Evolutionary conservation across 2,888 invertebrate genomes (phyloP), one percentile per base, ranked within the genome.

Genomic region (Conomelus anceps): DNA sequence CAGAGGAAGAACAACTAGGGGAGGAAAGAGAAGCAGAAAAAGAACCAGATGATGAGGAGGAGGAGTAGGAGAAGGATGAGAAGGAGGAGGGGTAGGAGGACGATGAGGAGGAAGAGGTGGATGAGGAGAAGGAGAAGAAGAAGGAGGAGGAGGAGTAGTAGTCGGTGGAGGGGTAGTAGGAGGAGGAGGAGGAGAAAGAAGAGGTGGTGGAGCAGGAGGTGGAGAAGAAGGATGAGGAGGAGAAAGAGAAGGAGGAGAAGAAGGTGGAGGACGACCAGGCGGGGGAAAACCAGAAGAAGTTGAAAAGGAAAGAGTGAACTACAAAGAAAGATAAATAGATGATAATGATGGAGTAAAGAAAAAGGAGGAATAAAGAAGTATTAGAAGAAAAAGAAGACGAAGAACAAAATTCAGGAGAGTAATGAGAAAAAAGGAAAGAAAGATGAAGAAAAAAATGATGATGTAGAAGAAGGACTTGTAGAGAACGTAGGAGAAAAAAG

Each of bases 171-270:
- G n/a, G n/a, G n/a, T n/a, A n/a, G n/a, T n/a, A n/a, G n/a, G n/a
- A 29, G 86, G 26, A 34, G 22, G 86, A 86, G 89, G 22, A 86
- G 34, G 63, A 17, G 89, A 41, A 23, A 41, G 22, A n/a, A n/a
- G n/a, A n/a, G n/a, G n/a, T 26, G 26, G 26, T n/a, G n/a, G 85
- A 23, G 86, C 63, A 84, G 26, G 22, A 23, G 17, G 41, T 24
- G 29, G 24, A 87, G 23, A 84, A 85, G 91, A 91, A 90, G 91
- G 91, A 90, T 91, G 89, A 89, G 90, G 85, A 91, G 89, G 89
- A 88, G 86, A 13, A 34, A 34, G 34, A 34, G 17, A 11, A 85
- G 22, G 3, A 85, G n/a, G 85, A 22, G 1, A 13, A 7, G 1
- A 0, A 23, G 1, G 7, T 1, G 9, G 85, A 85, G 13, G 7